Evolutionary conservation across 2,113 vertebrate genomes (phyloP).

Genomic region (Corvus cornix): DNA sequence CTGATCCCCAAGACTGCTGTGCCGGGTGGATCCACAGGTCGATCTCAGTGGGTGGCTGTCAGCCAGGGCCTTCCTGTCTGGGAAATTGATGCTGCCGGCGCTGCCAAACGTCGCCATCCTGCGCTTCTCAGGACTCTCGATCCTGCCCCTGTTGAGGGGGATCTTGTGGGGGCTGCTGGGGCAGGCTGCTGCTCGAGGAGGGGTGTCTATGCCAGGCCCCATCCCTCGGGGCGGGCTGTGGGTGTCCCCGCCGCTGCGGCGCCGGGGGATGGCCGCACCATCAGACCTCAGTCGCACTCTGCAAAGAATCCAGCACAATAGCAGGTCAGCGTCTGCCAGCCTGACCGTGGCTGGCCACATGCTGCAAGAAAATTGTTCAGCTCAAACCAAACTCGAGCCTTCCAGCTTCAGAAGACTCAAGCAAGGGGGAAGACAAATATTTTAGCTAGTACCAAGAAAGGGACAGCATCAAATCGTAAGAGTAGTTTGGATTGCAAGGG

Average conservation of each 20-base stretch:
- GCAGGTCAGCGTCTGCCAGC: background rate
- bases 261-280: constrained; percentile 90
- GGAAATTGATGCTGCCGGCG: constrained; percentile 92
- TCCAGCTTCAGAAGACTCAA: background rate
- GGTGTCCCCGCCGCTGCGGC: constrained; percentile 85
- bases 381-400: background rate
- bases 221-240: constrained; percentile 91
- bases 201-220: constrained; percentile 85
- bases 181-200: constrained; percentile 92
- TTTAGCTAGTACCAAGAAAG: background rate
- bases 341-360: background rate
- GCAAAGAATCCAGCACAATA: constrained; percentile 24
- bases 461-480: background rate
- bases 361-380: background rate
- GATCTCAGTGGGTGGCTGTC: constrained; percentile 89
- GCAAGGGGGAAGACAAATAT: background rate
- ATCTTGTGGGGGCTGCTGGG: constrained; percentile 97
- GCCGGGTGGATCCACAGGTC: constrained; percentile 86
- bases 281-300: constrained; percentile 94
- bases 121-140: constrained; percentile 95
- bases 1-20: constrained; percentile 98
- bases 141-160: constrained; percentile 82
- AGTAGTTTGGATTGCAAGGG: background rate
- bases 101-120: constrained; percentile 94
- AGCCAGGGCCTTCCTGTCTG: constrained; percentile 87